A percentile compares a stretch with the other conserved stretches of the same genome.
These are phyloP conservation scores for Botia kubotai DNA, from an alignment of 2,797 vertebrate genomes.

Conservation along the genomic window DNA sequence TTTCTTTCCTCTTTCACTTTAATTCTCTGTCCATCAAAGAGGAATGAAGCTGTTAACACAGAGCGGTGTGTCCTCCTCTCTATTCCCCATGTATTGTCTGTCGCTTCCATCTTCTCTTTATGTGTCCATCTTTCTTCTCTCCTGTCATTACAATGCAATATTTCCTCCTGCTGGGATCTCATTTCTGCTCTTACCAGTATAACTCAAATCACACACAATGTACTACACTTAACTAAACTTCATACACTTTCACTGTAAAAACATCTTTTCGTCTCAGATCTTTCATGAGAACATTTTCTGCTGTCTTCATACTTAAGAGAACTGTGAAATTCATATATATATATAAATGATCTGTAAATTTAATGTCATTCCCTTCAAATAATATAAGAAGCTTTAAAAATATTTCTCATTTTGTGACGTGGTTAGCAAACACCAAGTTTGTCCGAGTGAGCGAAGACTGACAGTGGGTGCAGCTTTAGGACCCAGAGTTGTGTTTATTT, in stretches of 20 bases:
- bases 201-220: background rate
- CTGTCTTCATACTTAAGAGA: too few species aligned
- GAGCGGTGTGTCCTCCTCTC: background rate
- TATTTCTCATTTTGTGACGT: too few species aligned
- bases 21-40: slow-evolving; percentile 16
- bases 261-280: background rate
- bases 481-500: too few species aligned
- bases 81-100: background rate
- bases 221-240: background rate
- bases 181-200: background rate
- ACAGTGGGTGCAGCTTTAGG: too few species aligned
- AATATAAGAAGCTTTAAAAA: too few species aligned
- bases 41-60: slow-evolving; percentile 21
- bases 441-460: too few species aligned
- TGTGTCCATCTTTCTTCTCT: background rate
- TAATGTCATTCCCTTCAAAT: too few species aligned
- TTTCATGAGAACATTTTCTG: too few species aligned
- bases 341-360: too few species aligned
- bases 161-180: background rate
- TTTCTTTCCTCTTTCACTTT: slow-evolving; percentile 12
- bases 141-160: background rate
- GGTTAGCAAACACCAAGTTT: too few species aligned
- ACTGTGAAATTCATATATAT: too few species aligned
- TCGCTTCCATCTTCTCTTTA: background rate
- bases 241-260: background rate